Percentiles rank a stretch among this genome's conserved stretches.
phyloP scores from a whole-genome alignment of 2,113 vertebrate genomes.

The western clawed frog (Xenopus tropicalis) region UCB_Xtro_10.0 CM004444.2:84566001-84566500 shows the following conservation, averaged over 20 bases:
- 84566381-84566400: constrained; percentile 40
- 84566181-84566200: constrained; percentile 26
- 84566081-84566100: too few species aligned
- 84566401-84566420: constrained; percentile 52
- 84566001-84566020: too few species aligned
- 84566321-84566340: constrained; percentile 40
- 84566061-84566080: too few species aligned
- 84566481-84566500: constrained; percentile 21
- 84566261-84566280: background rate
- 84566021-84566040: too few species aligned
- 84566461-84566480: constrained; percentile 27
- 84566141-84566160: background rate
- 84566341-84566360: constrained; percentile 51
- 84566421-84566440: constrained; percentile 36
- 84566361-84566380: constrained; percentile 51
- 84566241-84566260: constrained; percentile 8
- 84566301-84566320: constrained; percentile 26
- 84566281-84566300: constrained; percentile 30
- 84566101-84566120: too few species aligned
- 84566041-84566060: too few species aligned
- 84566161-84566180: background rate
- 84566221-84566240: constrained; percentile 18
- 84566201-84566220: constrained; percentile 33
- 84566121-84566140: too few species aligned
- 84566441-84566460: constrained; percentile 43